Evolutionary conservation across 2,113 vertebrate genomes (phyloP), one percentile per base, ranked within the genome.

Genomic region (Phoenicopterus ruber): DNA sequence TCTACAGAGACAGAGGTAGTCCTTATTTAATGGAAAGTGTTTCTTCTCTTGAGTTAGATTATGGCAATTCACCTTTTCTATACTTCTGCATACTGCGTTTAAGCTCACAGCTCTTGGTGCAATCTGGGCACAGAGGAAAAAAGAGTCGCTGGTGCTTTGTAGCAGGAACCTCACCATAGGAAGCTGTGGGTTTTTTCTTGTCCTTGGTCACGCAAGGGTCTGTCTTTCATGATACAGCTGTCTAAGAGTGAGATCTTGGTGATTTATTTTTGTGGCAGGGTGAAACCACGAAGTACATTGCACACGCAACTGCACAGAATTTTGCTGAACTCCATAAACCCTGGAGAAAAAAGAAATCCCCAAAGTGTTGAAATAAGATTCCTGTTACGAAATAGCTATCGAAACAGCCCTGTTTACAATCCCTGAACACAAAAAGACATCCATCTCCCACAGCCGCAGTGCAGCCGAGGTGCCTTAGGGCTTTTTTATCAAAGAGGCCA

Each of bases 351-450:
- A 54, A 83, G 13, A 94, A 94, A 84, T 71, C 81, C 66, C 86
- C 74, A 0, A 86, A 93, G 88, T 95, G 94, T 88, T 91, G 95
- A 96, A 97, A 97, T 88, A 89, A 67, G 86, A 97, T 85, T 72
- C 81, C 73, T 73, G 72, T 96, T 97, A 94, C 8, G 81, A 96
- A 97, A 97, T 13, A 76, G 46, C 81, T 61, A 9, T 78, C 15
- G 19, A 89, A 87, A 92, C 88, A 86, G 61, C 36, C 26, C 82
- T 94, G 89, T 93, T 94, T 95, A 87, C 88, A 83, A 21, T 72
- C 78, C 70, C 81, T 54, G 78, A 31, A 57, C 73, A 76, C 69
- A 86, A 52, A 67, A 61, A 91, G 34, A 52, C 80, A 57, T 61
- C 72, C 82, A 86, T 61, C 82, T 77, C 82, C 66, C 3, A 1